phyloP scores from a whole-genome alignment of 2,113 vertebrate genomes.

The Dissostichus mawsoni region DNA sequence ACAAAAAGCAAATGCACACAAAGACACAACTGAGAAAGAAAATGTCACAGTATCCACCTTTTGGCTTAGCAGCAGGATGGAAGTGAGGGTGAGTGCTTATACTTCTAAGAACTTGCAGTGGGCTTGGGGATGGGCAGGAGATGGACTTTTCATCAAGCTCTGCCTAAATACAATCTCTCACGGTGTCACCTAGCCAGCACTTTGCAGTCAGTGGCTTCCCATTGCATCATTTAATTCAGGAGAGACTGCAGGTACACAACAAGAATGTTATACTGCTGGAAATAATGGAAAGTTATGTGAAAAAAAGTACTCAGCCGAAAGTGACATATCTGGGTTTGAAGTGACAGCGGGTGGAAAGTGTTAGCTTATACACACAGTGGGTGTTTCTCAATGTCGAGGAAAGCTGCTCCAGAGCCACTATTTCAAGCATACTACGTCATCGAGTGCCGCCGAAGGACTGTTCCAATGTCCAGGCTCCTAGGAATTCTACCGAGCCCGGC shows the following conservation, averaged over 20 bases:
- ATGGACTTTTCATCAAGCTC: slow-evolving; percentile 54
- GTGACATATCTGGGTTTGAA: slow-evolving; percentile 28
- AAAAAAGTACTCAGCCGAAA: too few relatives aligned
- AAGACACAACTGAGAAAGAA: neutral
- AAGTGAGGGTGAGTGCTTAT: slow-evolving; percentile 42
- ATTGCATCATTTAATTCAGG: slow-evolving; percentile 67
- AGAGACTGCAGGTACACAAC: slow-evolving; percentile 46
- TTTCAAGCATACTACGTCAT: too few relatives aligned
- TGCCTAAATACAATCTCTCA: slow-evolving; percentile 66
- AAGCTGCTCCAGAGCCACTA: too few relatives aligned
- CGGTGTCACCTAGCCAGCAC: slow-evolving; percentile 61
- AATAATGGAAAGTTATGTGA: slow-evolving; percentile 25
- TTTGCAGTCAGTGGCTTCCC: slow-evolving; percentile 68
- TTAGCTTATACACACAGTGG: neutral
- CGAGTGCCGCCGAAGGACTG: too few relatives aligned
- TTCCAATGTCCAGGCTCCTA: too few relatives aligned
- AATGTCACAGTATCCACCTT: slow-evolving; percentile 32
- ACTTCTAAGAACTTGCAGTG: slow-evolving; percentile 43
- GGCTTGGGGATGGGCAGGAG: slow-evolving; percentile 34
- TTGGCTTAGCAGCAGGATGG: slow-evolving; percentile 32
- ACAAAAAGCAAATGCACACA: neutral
- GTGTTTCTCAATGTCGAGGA: too few relatives aligned
- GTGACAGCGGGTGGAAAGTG: slow-evolving; percentile 23
- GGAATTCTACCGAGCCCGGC: too few relatives aligned
- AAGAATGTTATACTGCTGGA: slow-evolving; percentile 5